A percentile compares a stretch with the other conserved stretches of the same genome.
phyloP scores from a whole-genome alignment of 1,140 invertebrate genomes.

The Odontomachus brunneus region DNA sequence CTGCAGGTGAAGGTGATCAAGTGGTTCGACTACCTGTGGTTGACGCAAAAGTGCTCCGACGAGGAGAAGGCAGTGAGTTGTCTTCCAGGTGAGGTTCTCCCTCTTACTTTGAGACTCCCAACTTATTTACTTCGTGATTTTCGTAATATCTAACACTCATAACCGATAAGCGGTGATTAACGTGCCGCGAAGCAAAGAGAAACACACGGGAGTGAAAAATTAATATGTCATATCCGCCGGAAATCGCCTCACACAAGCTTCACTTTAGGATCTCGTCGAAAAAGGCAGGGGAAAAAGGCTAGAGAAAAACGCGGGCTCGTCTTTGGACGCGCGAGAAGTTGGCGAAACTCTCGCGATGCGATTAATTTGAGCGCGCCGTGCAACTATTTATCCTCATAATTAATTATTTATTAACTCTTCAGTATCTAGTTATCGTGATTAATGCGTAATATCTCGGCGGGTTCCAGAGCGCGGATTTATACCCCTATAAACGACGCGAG shows the following conservation, averaged over 20 bases:
- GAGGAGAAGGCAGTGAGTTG: slow-evolving; percentile 98
- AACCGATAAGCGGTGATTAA: no score
- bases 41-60: slow-evolving; percentile 99
- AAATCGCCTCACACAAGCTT: no score
- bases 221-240: no score
- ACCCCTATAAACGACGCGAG: background rate
- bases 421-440: slow-evolving; percentile 34
- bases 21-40: slow-evolving; percentile 99
- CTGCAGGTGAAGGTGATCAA: slow-evolving; percentile 99
- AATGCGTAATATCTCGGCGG: slow-evolving; percentile 13
- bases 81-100: slow-evolving; percentile 89
- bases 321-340: no score
- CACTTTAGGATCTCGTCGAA: background rate
- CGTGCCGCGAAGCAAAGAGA: no score
- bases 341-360: background rate
- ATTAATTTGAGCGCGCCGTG: no score
- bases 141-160: no score
- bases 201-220: no score
- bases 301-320: no score
- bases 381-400: slow-evolving; percentile 3
- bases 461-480: slow-evolving; percentile 7
- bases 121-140: no score
- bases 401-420: background rate
- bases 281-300: background rate
- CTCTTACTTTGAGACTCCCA: no score